Conservation (phyloP, 1,140 invertebrate genomes). For the Pseudachorutes palmiensis region DNA sequence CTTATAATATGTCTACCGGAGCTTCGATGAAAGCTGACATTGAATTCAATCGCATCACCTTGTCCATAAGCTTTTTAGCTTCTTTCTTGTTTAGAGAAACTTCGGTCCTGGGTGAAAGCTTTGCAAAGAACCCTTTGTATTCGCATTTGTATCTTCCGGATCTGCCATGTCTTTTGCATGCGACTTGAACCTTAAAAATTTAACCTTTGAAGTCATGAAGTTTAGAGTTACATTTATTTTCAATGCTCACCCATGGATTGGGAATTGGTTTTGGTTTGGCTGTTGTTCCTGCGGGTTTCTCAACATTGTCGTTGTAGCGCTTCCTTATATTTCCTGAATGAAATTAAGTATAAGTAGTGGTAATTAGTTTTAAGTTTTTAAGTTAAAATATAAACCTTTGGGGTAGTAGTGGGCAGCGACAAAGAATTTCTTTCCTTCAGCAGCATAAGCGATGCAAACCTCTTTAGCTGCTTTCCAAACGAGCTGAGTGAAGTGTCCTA, state of each 20-base stretch:
- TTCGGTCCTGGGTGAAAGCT: neutral
- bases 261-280: neutral
- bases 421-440: neutral
- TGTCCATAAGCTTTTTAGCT: neutral
- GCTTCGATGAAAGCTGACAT: neutral
- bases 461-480: neutral
- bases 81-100: neutral
- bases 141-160: neutral
- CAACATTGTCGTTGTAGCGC: neutral
- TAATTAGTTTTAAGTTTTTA: neutral
- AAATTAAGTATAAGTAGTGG: neutral
- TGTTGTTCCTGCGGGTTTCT: neutral
- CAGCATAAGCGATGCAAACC: constrained; percentile 1
- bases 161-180: neutral
- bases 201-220: neutral
- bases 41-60: neutral
- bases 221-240: neutral
- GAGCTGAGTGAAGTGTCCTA: constrained; percentile 1
- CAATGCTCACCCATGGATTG: neutral
- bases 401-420: constrained; percentile 3
- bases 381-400: neutral
- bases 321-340: neutral
- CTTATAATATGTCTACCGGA: no score
- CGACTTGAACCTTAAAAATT: neutral
- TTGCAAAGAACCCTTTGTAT: neutral